phyloP scores from a whole-genome alignment of 2,888 invertebrate genomes.

The Yponomeuta sedellus region DNA sequence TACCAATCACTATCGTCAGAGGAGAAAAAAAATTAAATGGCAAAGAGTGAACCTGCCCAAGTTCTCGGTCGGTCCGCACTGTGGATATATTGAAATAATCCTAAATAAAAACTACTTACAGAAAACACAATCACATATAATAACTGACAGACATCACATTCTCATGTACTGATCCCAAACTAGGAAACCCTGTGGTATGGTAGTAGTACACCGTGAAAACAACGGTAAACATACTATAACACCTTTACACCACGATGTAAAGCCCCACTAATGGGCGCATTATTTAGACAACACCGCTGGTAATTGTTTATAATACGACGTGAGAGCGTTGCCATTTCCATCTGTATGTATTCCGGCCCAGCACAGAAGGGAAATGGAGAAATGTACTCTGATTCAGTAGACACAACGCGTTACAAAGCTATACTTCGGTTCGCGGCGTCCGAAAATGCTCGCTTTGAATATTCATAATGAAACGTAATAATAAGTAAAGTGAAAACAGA shows the following conservation, averaged over 20 bases:
- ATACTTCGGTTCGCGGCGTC: neutral
- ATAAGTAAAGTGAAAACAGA: neutral
- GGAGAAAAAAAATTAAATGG: too few species aligned
- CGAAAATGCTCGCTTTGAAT: neutral
- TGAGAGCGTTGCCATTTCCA: constrained; percentile 6
- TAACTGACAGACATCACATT: too few species aligned
- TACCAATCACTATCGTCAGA: too few species aligned
- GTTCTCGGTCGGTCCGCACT: too few species aligned
- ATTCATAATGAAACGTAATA: constrained; percentile 1
- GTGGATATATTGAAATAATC: too few species aligned
- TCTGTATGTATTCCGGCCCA: neutral
- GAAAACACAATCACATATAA: too few species aligned
- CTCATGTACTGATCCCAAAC: too few species aligned
- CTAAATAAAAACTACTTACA: too few species aligned
- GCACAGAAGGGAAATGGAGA: neutral
- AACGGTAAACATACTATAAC: constrained; percentile 2
- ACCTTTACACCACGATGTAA: constrained; percentile 30
- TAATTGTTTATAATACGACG: constrained; percentile 29
- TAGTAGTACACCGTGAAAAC: too few species aligned
- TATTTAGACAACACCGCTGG: constrained; percentile 41
- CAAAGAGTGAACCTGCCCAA: too few species aligned
- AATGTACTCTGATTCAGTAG: neutral
- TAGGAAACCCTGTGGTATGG: too few species aligned
- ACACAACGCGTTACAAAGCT: neutral
- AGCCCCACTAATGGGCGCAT: constrained; percentile 46